These are phyloP conservation scores for Temnothorax ravouxi DNA, from an alignment of 2,888 invertebrate genomes.

Conservation along the genomic window DNA sequence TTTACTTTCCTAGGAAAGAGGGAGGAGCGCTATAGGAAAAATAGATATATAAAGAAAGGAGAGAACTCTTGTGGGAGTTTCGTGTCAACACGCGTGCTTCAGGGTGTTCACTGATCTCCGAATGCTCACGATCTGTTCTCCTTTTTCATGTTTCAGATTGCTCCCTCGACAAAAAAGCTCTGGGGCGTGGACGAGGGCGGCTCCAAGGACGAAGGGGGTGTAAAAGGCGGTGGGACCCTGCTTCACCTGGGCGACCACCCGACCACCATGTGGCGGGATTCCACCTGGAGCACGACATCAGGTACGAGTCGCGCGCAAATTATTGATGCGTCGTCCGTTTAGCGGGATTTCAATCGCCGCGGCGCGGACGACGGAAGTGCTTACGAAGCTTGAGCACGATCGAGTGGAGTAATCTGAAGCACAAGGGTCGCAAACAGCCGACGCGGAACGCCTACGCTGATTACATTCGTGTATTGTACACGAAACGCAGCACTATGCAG, in stretches of 20 bases:
- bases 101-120: constrained; percentile 72
- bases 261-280: constrained; percentile 93
- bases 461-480: background rate
- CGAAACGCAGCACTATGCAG: background rate
- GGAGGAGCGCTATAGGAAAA: background rate
- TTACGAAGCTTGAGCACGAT: constrained; percentile 15
- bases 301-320: constrained; percentile 87
- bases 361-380: constrained; percentile 3
- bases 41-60: background rate
- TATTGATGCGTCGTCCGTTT: background rate
- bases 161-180: constrained; percentile 97
- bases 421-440: background rate
- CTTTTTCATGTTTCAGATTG: constrained; percentile 90
- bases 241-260: constrained; percentile 93
- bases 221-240: constrained; percentile 90
- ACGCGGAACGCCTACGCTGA: background rate
- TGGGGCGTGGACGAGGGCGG: constrained; percentile 91
- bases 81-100: constrained; percentile 56
- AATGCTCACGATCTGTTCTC: constrained; percentile 74
- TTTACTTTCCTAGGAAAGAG: background rate
- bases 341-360: constrained; percentile 9
- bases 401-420: constrained; percentile 20
- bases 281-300: constrained; percentile 97
- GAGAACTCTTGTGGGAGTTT: constrained; percentile 54
- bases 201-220: constrained; percentile 90